These are phyloP conservation scores for Macropus fuliginosus DNA, from an alignment of 2,797 vertebrate species.

Conservation along the genomic window DNA sequence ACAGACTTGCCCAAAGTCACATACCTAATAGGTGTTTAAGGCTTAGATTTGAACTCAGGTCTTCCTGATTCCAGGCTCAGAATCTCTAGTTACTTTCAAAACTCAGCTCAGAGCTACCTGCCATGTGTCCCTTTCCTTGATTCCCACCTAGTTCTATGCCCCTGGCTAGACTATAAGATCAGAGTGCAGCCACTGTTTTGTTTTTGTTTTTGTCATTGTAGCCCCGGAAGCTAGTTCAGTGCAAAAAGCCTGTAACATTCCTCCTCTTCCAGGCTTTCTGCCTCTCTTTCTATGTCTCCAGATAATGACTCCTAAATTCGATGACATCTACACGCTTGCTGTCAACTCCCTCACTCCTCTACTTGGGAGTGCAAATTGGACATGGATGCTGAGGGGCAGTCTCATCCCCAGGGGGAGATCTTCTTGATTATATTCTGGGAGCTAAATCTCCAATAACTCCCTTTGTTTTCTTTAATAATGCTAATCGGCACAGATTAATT, in stretches of 20 bases:
- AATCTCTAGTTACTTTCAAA: not conserved
- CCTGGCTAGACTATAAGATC: not conserved
- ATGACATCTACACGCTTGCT: not conserved
- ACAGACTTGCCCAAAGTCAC: not conserved
- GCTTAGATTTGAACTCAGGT: not conserved
- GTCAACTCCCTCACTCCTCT: not conserved
- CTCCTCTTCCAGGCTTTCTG: not conserved
- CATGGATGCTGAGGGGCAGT: not conserved
- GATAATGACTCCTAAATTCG: not conserved
- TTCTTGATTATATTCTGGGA: constrained; percentile 62
- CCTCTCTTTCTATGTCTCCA: not conserved
- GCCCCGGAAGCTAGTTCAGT: not conserved
- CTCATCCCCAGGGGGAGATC: not conserved
- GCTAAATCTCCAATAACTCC: constrained; percentile 71
- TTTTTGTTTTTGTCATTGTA: not conserved
- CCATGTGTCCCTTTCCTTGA: not conserved
- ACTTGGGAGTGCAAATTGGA: not conserved
- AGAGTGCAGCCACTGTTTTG: not conserved
- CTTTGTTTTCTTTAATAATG: constrained; percentile 76
- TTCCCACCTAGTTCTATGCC: not conserved
- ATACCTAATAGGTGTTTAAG: not conserved
- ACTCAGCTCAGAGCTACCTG: not conserved
- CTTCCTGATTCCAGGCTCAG: not conserved
- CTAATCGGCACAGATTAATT: constrained; percentile 74
- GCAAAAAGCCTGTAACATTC: not conserved